phyloP scores from a whole-genome alignment of 2,888 invertebrate genomes.

The Gortyna flavago region DNA sequence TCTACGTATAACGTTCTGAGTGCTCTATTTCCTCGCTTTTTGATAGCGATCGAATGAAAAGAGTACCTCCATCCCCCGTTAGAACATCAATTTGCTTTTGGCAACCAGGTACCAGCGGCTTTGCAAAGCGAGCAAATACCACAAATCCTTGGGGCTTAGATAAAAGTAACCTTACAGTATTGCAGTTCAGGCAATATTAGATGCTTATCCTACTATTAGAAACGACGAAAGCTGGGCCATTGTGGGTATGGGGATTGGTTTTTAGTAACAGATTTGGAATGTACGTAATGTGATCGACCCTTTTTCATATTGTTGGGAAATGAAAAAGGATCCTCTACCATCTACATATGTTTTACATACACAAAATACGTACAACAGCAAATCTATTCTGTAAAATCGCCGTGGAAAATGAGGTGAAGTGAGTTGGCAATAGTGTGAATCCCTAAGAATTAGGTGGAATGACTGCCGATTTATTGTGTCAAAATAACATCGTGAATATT shows the following conservation, averaged over 20 bases:
- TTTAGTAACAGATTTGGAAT: constrained; percentile 1
- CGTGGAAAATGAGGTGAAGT: no score
- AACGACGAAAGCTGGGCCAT: constrained; percentile 29
- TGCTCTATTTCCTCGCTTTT: constrained; percentile 20
- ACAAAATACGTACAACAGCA: background rate
- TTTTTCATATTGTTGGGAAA: background rate
- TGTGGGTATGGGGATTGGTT: constrained; percentile 19
- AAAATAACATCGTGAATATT: no score
- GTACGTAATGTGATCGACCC: background rate
- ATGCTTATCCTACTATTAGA: constrained; percentile 62
- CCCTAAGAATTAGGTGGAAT: no score
- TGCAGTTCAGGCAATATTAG: constrained; percentile 65
- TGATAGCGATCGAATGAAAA: constrained; percentile 61
- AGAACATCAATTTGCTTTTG: constrained; percentile 70
- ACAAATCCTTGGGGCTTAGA: constrained; percentile 66
- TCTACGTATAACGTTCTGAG: constrained; percentile 10
- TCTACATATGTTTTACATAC: background rate
- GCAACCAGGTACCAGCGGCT: constrained; percentile 61
- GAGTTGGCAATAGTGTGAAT: no score
- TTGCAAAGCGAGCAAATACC: constrained; percentile 63
- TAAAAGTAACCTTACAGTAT: constrained; percentile 65
- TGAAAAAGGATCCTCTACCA: background rate
- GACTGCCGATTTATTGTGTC: no score
- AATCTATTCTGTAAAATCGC: no score
- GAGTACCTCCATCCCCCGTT: constrained; percentile 40